A percentile compares a stretch with the other conserved stretches of the same genome.
These are phyloP conservation scores for Pelecanus crispus DNA, from an alignment of 2,113 vertebrate genomes.

Conservation along the genomic window DNA sequence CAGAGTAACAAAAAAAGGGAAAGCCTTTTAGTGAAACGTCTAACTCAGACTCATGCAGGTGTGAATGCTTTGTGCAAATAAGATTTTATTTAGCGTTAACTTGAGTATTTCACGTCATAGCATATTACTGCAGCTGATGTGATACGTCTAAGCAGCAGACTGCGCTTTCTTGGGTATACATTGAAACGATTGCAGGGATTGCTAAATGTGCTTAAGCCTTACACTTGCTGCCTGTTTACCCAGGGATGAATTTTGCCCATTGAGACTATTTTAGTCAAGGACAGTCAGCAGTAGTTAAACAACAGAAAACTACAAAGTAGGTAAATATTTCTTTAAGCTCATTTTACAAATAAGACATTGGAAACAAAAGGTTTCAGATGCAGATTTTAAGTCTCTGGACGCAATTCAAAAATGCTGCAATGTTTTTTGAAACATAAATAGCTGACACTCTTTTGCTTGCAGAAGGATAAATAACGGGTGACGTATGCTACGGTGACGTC, in stretches of 20 bases:
- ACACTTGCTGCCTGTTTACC: not conserved
- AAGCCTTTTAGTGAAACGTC: not conserved
- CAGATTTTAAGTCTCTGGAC: not conserved
- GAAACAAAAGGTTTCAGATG: not conserved
- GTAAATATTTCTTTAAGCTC: not conserved
- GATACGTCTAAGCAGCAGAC: not conserved
- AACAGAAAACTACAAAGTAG: not conserved
- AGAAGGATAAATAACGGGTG: not conserved
- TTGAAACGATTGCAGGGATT: not conserved
- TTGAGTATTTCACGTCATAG: not conserved
- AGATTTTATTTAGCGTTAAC: not conserved
- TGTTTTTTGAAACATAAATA: not conserved
- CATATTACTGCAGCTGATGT: not conserved
- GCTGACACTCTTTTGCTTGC: not conserved
- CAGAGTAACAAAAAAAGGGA: not conserved
- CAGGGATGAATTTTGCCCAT: not conserved
- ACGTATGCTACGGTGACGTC: not conserved
- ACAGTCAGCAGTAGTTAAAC: not conserved
- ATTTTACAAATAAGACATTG: not conserved
- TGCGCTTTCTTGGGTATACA: fast-evolving
- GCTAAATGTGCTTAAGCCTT: not conserved
- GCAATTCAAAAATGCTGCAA: not conserved
- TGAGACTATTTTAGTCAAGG: not conserved
- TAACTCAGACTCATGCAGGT: not conserved
- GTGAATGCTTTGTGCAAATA: not conserved